Evolutionary conservation across 2,797 vertebrate species (phyloP).

Genomic region (Masticophis lateralis): DNA sequence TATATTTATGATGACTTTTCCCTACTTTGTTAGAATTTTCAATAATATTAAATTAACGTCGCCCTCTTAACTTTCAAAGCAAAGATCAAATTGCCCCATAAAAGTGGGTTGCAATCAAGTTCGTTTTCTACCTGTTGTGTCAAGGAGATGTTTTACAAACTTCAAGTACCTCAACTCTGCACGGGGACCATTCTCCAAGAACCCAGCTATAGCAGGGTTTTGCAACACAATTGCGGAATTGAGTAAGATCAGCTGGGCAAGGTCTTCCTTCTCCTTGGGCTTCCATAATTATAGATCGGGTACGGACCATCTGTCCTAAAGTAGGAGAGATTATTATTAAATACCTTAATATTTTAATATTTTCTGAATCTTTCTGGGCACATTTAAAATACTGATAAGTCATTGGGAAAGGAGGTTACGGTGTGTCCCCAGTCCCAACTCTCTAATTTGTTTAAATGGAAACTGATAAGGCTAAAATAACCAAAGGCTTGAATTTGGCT

Average conservation of each 20-base stretch:
- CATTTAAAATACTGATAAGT: background rate
- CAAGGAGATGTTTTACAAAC: background rate
- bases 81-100: rapidly evolving
- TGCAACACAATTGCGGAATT: slow-evolving; percentile 85
- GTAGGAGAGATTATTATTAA: slow-evolving; percentile 28
- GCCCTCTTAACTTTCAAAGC: rapidly evolving
- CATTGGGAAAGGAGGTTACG: background rate
- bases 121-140: background rate
- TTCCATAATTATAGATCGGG: slow-evolving; percentile 80
- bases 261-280: slow-evolving; percentile 85
- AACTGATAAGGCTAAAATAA: background rate
- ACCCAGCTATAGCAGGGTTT: slow-evolving; percentile 90
- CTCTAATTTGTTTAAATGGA: background rate
- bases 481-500: background rate
- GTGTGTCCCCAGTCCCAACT: background rate
- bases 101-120: rapidly evolving
- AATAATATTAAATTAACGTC: background rate
- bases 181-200: slow-evolving; percentile 86
- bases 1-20: slow-evolving; percentile 32
- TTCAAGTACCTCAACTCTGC: slow-evolving; percentile 82
- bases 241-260: slow-evolving; percentile 84
- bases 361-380: background rate
- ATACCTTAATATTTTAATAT: background rate
- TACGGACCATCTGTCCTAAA: slow-evolving; percentile 83
- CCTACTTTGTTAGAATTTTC: slow-evolving; percentile 7